phyloP scores from a whole-genome alignment of 2,888 invertebrate genomes.

The Nomada ferruginata region DNA sequence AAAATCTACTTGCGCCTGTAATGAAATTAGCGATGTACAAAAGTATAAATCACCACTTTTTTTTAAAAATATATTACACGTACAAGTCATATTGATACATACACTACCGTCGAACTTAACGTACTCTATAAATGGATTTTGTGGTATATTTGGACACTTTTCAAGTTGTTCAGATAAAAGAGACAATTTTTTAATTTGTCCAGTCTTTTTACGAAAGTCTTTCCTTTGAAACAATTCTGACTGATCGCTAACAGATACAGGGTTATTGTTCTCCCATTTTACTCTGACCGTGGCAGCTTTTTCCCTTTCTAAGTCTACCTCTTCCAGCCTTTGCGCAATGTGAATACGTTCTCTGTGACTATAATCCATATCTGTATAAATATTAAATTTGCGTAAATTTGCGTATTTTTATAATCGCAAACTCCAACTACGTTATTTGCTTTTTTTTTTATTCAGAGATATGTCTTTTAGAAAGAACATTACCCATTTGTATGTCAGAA shows the following conservation, averaged over 20 bases:
- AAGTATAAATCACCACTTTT: background rate
- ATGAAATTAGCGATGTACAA: conserved; percentile 3
- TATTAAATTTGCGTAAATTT: background rate
- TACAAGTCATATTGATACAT: conserved; percentile 44
- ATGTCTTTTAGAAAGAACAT: background rate
- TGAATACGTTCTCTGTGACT: conserved; percentile 91
- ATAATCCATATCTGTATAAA: conserved; percentile 83
- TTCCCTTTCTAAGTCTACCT: conserved; percentile 93
- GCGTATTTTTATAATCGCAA: background rate
- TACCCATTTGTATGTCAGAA: conserved; percentile 91
- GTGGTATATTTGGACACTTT: conserved; percentile 90
- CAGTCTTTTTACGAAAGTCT: conserved; percentile 79
- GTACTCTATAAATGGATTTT: conserved; percentile 95
- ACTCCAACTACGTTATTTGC: too few species aligned
- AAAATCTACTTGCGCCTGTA: conserved; percentile 89
- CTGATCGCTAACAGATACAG: conserved; percentile 86
- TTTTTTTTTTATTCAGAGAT: background rate
- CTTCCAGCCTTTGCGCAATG: conserved; percentile 94
- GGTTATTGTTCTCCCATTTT: conserved; percentile 88
- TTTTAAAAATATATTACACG: background rate
- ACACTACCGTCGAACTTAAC: conserved; percentile 95
- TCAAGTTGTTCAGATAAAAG: conserved; percentile 91
- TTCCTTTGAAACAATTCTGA: conserved; percentile 87
- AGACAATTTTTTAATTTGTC: conserved; percentile 85
- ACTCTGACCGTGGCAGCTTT: conserved; percentile 91